Percentiles rank a stretch among this genome's conserved stretches.
phyloP scores from a whole-genome alignment of 1,140 invertebrate species.

The Apis mellifera region Amel_HAv3.1 CM009940.2:3892501-3893000 shows the following conservation, averaged over 20 bases:
- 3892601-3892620: too few species aligned
- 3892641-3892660: too few species aligned
- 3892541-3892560: too few species aligned
- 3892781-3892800: conserved; percentile 96
- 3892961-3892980: conserved; percentile 71
- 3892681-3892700: too few species aligned
- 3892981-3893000: conserved; percentile 76
- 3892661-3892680: too few species aligned
- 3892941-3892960: conserved; percentile 65
- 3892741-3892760: conserved; percentile 91
- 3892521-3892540: too few species aligned
- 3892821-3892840: conserved; percentile 96
- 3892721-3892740: conserved; percentile 86
- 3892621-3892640: too few species aligned
- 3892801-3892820: conserved; percentile 94
- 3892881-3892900: neutral
- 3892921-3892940: conserved; percentile 63
- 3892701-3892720: neutral
- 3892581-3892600: too few species aligned
- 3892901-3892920: too few species aligned
- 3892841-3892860: conserved; percentile 97
- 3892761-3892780: conserved; percentile 93
- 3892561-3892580: too few species aligned
- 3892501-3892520: too few species aligned
- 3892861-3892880: conserved; percentile 83